Base-by-base conservation (phyloP, 2,888 invertebrate species). In the Nineta flava region DNA sequence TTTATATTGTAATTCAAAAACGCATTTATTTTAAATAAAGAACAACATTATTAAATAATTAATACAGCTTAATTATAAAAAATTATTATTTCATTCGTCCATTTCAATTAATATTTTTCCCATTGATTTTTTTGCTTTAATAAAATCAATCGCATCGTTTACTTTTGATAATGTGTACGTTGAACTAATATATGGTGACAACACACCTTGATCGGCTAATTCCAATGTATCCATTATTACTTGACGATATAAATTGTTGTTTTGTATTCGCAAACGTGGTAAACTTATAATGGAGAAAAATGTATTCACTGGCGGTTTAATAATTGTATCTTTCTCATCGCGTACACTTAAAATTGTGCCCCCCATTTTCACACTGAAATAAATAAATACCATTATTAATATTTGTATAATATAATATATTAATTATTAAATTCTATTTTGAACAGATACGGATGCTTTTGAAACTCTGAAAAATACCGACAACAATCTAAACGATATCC, bases 201-300 rank as follows among this genome's bases (percentile, higher is more conserved):
- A 73, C n/a, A 78, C 64, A 17, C 74, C 74, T 55, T 80, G 76
- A 53, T 75, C 73, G 32, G 74, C 73, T 61, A 79, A 70, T 54
- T 77, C 72, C 51, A 81, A 64, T 4, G 78, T 71, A 59, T 79
- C 77, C 41, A 69, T 65, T 16, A 79, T 70, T n/a, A 58, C 60
- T 58, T 65, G 70, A 63, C 71, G 65, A 61, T 80, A 82, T n/a
- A 70, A 62, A 51, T 73, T 68, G 35, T 62, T 64, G 57, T 74
- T 67, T 52, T 71, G 71, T 49, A 64, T 64, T 46, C 73, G 65
- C 50, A 66, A 54, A 13, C 58, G 55, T 47, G 60, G 58, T 17
- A 66, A 55, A 55, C 60, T 62, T 3, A 65, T 60, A 41, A 63
- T 59, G 4, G 60, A 58, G 2, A 61, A 53, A 48, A 58, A 61